These are phyloP conservation scores for Chymomyza fuscimana DNA, from an alignment of 2,888 invertebrate genomes.

Conservation along the genomic window DNA sequence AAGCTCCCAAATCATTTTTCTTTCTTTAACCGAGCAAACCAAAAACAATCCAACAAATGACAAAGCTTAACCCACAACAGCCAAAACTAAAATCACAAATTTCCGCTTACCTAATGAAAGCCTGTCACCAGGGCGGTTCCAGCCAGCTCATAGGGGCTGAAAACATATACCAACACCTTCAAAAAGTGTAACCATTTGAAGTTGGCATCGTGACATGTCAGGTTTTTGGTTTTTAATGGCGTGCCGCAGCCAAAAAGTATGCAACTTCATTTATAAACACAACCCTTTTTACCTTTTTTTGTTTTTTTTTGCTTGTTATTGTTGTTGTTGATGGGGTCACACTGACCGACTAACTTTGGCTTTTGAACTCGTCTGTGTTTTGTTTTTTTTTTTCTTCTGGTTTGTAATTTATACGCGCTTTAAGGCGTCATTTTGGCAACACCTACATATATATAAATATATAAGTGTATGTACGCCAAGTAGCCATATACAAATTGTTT, in stretches of 20 bases:
- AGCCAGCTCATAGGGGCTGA: background rate
- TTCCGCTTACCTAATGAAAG: constrained; percentile 69
- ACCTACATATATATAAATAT: constrained; percentile 43
- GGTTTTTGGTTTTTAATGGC: constrained; percentile 37
- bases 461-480: background rate
- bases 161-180: background rate
- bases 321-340: constrained; percentile 14
- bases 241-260: background rate
- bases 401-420: constrained; percentile 69
- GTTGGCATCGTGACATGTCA: constrained; percentile 62
- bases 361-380: constrained; percentile 24
- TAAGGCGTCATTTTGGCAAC: constrained; percentile 71
- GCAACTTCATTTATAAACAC: constrained; percentile 65
- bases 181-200: constrained; percentile 38
- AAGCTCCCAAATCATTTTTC: background rate
- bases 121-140: constrained; percentile 23
- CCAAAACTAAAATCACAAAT: constrained; percentile 67
- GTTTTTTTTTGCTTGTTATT: constrained; percentile 9
- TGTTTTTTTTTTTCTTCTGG: constrained; percentile 3
- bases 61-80: constrained; percentile 27
- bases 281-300: constrained; percentile 34
- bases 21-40: constrained; percentile 26
- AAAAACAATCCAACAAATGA: constrained; percentile 2
- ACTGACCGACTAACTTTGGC: constrained; percentile 53
- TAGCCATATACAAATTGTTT: constrained; percentile 43